Evolutionary conservation across 1,140 invertebrate genomes (phyloP), one percentile per base, ranked within the genome.

Genomic region (Papilio aristodemus): DNA sequence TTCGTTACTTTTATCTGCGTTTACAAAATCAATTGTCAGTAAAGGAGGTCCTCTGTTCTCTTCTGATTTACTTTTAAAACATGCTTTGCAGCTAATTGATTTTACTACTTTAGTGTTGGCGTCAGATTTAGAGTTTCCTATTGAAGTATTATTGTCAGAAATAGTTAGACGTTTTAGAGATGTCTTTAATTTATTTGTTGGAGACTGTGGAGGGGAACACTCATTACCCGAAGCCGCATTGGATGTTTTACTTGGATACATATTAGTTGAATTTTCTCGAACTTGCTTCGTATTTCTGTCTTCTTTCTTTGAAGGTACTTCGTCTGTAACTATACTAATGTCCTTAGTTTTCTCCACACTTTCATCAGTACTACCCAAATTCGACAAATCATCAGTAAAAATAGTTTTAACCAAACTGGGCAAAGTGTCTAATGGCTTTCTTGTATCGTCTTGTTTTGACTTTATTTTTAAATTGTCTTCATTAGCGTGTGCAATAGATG

Each of bases 331-430:
- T 8, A 75, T 81, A 39, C 19, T 71, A 14, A 70, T 73, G 60
- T 76, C 67, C 22, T 57, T 54, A 39, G 50, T 72, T 39, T 62
- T 54, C 10, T 68, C 36, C 19, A n/a, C 10, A 27, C 68, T 71
- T 60, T 63, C 71, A 4, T 72, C 73, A 22, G 69, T 67, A 19
- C 58, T 72, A n/a, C 43, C 68, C 11, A 75, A 19, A 39, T 75
- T 72, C 0, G 39, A 67, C 8, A 69, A 60, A 58, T 78, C 72
- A 54, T 73, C 72, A 9, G 63, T 69, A 22, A 75, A 81, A 14
- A 83, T 77, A 36, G 69, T 75, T 63, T 77, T 78, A 10, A 80
- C 58, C 10, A 83, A 60, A 69, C 75, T 78, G 4, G 77, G 71
- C 25, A 80, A 68, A 4, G 67, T 59, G 22, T 76, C 68, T 22